Percentiles rank a stretch among this genome's conserved stretches.
Conservation (phyloP, 64 coral and sea anemone genomes). For the Montipora sp. region DNA sequence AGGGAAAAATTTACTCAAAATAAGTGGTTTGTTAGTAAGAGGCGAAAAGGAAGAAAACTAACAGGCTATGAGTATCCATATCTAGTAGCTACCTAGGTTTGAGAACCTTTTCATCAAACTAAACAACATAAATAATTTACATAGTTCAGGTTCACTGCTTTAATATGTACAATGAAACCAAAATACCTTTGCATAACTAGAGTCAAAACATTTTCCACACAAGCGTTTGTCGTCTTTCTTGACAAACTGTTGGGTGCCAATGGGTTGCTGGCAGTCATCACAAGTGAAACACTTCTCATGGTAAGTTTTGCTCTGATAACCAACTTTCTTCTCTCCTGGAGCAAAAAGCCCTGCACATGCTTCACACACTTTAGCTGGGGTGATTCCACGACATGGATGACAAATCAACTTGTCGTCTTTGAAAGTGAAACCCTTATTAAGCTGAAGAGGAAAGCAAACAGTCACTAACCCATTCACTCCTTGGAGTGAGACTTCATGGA, state of each 20-base stretch:
- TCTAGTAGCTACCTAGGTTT: too few species aligned
- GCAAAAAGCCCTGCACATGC: conserved; percentile 83
- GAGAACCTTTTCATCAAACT: too few species aligned
- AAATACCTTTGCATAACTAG: conserved; percentile 86
- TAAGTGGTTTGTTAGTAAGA: too few species aligned
- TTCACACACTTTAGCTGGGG: conserved; percentile 89
- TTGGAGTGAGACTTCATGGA: too few species aligned
- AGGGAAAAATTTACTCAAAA: too few species aligned
- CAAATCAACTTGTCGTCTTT: conserved; percentile 93
- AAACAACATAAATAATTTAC: too few species aligned
- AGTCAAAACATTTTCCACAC: conserved; percentile 89
- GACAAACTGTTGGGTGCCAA: conserved; percentile 96
- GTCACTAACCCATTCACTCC: too few species aligned
- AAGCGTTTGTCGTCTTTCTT: conserved; percentile 91
- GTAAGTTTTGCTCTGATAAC: conserved; percentile 93
- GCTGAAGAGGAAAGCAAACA: conserved; percentile 46
- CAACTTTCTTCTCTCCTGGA: conserved; percentile 96
- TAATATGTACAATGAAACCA: too few species aligned
- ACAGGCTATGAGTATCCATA: too few species aligned
- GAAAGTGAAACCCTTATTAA: conserved; percentile 95
- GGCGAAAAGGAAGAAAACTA: too few species aligned
- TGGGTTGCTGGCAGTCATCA: conserved; percentile 88
- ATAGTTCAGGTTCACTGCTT: too few species aligned
- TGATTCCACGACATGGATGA: conserved; percentile 86
- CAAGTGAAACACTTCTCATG: conserved; percentile 95